Base-by-base conservation (phyloP, 2,888 invertebrate genomes). In the Oscheius sp. region DNA sequence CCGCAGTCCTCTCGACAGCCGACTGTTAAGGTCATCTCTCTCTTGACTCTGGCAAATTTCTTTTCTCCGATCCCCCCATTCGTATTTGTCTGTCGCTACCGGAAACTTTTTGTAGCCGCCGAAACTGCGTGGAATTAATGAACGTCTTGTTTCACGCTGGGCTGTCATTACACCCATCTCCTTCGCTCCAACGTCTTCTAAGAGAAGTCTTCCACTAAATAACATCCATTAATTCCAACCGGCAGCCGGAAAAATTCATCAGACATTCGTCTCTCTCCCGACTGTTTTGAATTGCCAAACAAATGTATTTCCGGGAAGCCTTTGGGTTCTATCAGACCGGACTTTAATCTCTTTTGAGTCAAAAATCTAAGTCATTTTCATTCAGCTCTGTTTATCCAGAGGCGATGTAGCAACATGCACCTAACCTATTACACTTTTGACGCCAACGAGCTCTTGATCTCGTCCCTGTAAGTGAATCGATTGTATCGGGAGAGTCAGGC, bases 41-140 rank as follows among this genome's bases (percentile, higher is more conserved):
- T 20, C 25, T 52, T 2, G 25, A 17, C 48, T 25, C 48, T 48
- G 37, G 15, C 23, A 12, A 3, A 25, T 5, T 23, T 17, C 48
- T 48, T 5, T 48, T 25, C 46, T 17, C n/a, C 42, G n/a, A 17
- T 42, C 12, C 12, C 48, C n/a, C 52, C 10, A 5, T 27, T 52
- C 12, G 48, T 25, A 48, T 25, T 15, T 37, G 15, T 37, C 42
- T 42, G 20, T 15, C 23, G 27, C 52, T 23, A 27, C 52, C 1
- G 48, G 23, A 33, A 55, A 55, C 55, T 55, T 55, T 55, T 55
- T 55, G 20, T n/a, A 34, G 23, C 34, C n/a, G 55, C 34, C 37
- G 61, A 61, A 61, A 61, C 61, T 31, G 45, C 42, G 61, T 42
- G 29, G 45, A 61, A 61, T 61, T 61, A 61, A 61, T 61, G 55